Evolutionary conservation across 1,140 invertebrate genomes (phyloP), one percentile per base, ranked within the genome.

Genomic region (Camponotus pennsylvanicus): DNA sequence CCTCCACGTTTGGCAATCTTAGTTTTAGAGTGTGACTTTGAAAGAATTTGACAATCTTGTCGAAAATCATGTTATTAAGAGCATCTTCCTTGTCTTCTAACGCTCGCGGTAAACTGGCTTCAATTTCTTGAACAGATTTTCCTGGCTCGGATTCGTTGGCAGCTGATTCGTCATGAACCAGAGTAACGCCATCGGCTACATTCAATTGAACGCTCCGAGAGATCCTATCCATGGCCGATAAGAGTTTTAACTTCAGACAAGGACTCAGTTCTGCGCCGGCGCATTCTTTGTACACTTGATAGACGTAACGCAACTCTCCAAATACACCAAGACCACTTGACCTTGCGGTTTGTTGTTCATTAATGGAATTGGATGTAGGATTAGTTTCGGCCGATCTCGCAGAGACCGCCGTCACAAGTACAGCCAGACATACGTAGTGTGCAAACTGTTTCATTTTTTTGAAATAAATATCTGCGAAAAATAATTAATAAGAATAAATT

Each of bases 21-120:
- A 98, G 96, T 95, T 98, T 97, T 70, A 98, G 93, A 27, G 97
- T 97, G 93, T 98, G 97, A 87, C 96, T 96, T 92, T 97, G 96
- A 93, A 98, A 96, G 93, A 98, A 98, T 89, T 95, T 96, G 64
- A 97, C 93, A 73, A 98, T 95, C 91, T 97, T 97, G 91, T 98
- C 97, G 87, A 97, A 92, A 89, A 98, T 97, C 93, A 98, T 96
- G 61, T 95, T 96, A 91, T 98, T 97, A 15, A 98, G 94, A 0
- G 96, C 96, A 87, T 97, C 96, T 85, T 98, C 97, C 85, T 97
- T 97, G 88, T 97, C 97, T 3, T 96, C 96, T 0, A 97, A 90
- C 57, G 96, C 95, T 85, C 97, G 96, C 0, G 97, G 97, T 71
- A 98, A 94, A 34, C 95, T 96, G 11, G 97, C 97, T 91, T 97